These are phyloP conservation scores for Hydractinia echinata DNA, from an alignment of 30 jellyfish, hydroid and myxozoan genomes.

Conservation along the genomic window DNA sequence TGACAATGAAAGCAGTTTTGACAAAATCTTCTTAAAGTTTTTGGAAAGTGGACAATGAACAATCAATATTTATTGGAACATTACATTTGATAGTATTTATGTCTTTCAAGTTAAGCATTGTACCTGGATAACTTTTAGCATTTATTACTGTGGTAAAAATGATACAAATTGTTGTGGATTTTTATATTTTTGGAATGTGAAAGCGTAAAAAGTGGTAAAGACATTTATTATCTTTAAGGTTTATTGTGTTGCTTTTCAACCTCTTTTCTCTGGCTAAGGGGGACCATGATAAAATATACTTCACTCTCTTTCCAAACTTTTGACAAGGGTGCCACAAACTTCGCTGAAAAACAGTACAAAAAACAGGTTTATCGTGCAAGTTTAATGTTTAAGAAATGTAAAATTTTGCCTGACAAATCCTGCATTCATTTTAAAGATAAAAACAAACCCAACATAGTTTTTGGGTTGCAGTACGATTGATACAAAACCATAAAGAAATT, in stretches of 20 bases:
- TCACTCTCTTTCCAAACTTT: no score
- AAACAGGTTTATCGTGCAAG: no score
- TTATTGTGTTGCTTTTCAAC: not conserved
- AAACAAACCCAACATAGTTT: no score
- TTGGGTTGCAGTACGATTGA: no score
- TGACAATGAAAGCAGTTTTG: slow-evolving; percentile 16
- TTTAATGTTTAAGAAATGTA: no score
- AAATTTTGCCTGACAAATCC: no score
- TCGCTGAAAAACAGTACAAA: no score
- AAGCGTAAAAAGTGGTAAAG: slow-evolving; percentile 52
- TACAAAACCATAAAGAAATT: no score
- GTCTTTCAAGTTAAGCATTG: slow-evolving; percentile 51
- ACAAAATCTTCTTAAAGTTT: not conserved
- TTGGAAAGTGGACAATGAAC: not conserved
- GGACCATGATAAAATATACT: not conserved
- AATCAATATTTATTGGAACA: not conserved
- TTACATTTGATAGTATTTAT: slow-evolving; percentile 49
- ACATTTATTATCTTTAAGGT: not conserved
- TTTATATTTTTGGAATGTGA: slow-evolving; percentile 71
- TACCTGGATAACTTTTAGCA: slow-evolving; percentile 53
- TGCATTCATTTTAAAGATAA: no score
- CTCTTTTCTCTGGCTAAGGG: not conserved
- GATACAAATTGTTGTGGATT: slow-evolving; percentile 45
- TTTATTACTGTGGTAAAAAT: slow-evolving; percentile 49
- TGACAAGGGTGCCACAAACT: no score